Base-by-base conservation (phyloP, 2,797 vertebrate species). In the Enteromius paludinosus region DNA sequence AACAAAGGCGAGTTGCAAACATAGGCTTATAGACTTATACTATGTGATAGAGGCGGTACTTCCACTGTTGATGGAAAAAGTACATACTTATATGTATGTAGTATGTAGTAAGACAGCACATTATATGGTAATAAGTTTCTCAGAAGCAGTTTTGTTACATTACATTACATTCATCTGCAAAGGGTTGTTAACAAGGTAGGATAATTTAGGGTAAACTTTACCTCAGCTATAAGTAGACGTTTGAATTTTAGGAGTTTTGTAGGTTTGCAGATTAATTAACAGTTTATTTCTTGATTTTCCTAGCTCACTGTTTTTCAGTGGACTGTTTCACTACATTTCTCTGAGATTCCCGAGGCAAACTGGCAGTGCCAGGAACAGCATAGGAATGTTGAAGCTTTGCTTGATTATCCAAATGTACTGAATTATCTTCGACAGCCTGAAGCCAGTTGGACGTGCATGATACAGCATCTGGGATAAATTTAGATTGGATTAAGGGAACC, bases 401-500 rank as follows among this genome's bases (percentile, higher is more conserved):
- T 89, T 87, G 87, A 92, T 92, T 92, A 90, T 92, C 88, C 87
- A 88, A 90, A 92, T 90, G 89, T 90, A 84, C 81, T 93, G 92
- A 94, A 93, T 94, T 93, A 93, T 91, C 90, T 82, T 72, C 93
- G 94, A 94, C 92, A 92, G 90, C 84, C 88, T 69, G 86, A 87
- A 91, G 91, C 91, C 85, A 41, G 52, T 38, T 89, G 92, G 91
- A 93, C 92, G 92, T 89, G 90, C 86, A 88, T 73, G 87, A 91
- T 91, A 85, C 77, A 69, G 84, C 90, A 91, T 90, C 89, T 91
- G 91, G 90, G 90, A 91, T 92, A 84, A 88, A 92, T 92, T 90
- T 91, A 91, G 88, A 83, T 83, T 83, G 89, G 87, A 90, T 91
- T 91, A 89, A 85, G 85, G 83, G 89, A 90, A 84, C 86, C 89